Base-by-base conservation (phyloP, 2,797 vertebrate species). In the Harpagifer antarcticus region DNA sequence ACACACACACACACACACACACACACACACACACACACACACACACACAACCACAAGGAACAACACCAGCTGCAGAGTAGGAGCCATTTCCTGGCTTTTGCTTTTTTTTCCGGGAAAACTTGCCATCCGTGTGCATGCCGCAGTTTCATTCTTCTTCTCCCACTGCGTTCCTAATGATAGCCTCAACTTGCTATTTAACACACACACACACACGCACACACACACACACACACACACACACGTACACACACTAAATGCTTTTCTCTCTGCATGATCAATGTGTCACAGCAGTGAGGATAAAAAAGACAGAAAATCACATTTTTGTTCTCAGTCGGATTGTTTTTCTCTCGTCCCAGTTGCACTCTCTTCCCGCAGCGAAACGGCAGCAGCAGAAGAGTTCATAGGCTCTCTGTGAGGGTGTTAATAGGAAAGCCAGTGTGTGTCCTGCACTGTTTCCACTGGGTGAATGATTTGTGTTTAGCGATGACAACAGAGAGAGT, bases 11-110 rank as follows among this genome's bases (percentile, higher is more conserved):
- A 23, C 23, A 3, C 23, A 23, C 23, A 23, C 23, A 23, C 23
- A 23, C 23, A 23, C 23, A 23, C 72, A 66, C 23, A 47, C 43
- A 47, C 52, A 70, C 52, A 63, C 45, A 57, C 33, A 56, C 59
- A 65, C 54, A 62, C 60, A 67, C 56, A 44, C 44, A 44, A 50
- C 48, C 55, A 74, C 79, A 79, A 86, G 8, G 0, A 79, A 72
- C 16, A 4, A 27, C 54, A 74, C 50, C 82, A 80, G 84, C 82
- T 86, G 81, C 66, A 60, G 69, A 74, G 67, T 12, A 72, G 54
- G 57, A 85, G 72, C 48, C n/a, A 13, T 47, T 47, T 86, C 81
- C 74, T 78, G 69, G 9, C 19, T 76, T 69, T 50, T 49, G 7
- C 1, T 37, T 37, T 31, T 76, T 63, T 12, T 3, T 4, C 57